Percentiles rank a stretch among this genome's conserved stretches.
Conservation (phyloP, 2,797 vertebrate species). For the Chromis chromis region DNA sequence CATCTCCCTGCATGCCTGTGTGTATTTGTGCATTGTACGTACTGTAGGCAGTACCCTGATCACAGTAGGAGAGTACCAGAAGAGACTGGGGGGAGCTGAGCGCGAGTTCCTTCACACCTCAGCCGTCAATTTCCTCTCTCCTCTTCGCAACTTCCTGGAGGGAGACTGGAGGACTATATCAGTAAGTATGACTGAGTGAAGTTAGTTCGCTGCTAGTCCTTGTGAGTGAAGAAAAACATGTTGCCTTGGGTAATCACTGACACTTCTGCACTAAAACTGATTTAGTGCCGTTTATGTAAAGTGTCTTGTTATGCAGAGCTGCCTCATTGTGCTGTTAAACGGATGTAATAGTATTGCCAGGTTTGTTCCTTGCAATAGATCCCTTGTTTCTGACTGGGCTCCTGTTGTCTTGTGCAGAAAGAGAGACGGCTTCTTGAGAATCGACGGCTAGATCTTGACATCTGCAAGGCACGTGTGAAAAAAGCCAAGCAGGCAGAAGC, state of each 20-base stretch:
- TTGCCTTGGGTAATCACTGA: no score
- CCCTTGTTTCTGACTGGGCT: neutral
- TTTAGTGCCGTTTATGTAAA: no score
- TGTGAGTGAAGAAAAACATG: neutral
- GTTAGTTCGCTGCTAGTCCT: neutral
- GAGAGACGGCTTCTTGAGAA: constrained; percentile 93
- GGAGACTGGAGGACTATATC: constrained; percentile 97
- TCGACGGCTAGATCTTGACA: constrained; percentile 93
- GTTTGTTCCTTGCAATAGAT: neutral
- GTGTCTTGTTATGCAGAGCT: neutral
- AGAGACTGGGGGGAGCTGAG: constrained; percentile 90
- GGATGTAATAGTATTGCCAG: neutral
- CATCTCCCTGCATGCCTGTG: neutral
- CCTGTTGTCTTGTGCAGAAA: constrained; percentile 82
- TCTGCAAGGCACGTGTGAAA: constrained; percentile 94
- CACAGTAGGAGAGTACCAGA: constrained; percentile 93
- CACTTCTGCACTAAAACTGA: no score
- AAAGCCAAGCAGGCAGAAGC: constrained; percentile 95
- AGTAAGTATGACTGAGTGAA: constrained; percentile 77
- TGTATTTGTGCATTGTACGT: constrained; percentile 4
- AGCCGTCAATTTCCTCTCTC: constrained; percentile 91
- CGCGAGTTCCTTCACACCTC: constrained; percentile 92
- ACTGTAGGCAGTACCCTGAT: constrained; percentile 84
- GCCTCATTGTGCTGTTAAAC: neutral
- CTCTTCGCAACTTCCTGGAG: constrained; percentile 96